phyloP scores from a whole-genome alignment of 2,888 invertebrate genomes.

The Molorchus minor region DNA sequence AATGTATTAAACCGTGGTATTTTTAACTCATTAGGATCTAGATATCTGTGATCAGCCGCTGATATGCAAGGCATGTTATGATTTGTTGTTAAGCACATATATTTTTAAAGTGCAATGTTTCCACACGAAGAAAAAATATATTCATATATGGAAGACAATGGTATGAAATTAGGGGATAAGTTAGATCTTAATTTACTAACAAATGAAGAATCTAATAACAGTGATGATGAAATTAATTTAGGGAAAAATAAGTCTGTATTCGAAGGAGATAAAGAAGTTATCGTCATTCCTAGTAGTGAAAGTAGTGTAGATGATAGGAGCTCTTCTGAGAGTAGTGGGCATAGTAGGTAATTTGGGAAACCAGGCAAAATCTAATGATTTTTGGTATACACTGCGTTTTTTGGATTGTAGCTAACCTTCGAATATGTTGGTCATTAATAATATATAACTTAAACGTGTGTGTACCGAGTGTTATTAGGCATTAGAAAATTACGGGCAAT shows the following conservation, averaged over 20 bases:
- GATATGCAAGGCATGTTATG: slow-evolving; percentile 10
- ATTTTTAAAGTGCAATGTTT: slow-evolving; percentile 11
- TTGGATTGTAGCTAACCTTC: too few relatives aligned
- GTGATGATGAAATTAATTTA: neutral
- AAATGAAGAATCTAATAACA: neutral
- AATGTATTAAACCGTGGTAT: neutral
- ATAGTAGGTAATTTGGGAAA: neutral
- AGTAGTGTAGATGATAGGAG: neutral
- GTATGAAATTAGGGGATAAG: slow-evolving; percentile 14
- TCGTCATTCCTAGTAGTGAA: neutral
- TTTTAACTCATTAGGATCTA: slow-evolving; percentile 1
- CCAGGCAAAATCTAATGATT: neutral
- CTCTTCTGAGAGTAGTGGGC: neutral
- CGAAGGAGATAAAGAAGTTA: neutral
- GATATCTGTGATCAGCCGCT: slow-evolving; percentile 4
- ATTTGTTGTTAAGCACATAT: slow-evolving; percentile 6
- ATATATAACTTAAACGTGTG: too few relatives aligned
- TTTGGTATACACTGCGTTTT: neutral
- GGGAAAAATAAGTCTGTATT: neutral
- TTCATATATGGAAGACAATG: slow-evolving; percentile 5
- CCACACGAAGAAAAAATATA: slow-evolving; percentile 17
- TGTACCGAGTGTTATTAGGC: too few relatives aligned
- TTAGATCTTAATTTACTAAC: neutral
- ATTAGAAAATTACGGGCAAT: too few relatives aligned
- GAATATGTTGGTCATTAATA: too few relatives aligned